Conservation (phyloP, 2,797 vertebrate species). For the Sebastes kiyomatsui region DNA sequence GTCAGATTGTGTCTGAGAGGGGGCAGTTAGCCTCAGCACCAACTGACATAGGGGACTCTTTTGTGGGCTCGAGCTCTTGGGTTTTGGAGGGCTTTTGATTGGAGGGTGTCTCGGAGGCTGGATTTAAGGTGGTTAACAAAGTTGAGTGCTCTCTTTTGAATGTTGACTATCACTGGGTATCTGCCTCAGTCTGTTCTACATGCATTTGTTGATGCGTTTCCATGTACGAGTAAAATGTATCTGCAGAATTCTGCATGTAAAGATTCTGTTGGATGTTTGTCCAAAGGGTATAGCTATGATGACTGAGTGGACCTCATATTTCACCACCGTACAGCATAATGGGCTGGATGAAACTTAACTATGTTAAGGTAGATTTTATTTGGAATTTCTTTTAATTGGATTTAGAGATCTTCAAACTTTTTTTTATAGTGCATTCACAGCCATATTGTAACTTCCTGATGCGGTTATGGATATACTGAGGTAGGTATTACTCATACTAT, state of each 20-base stretch:
- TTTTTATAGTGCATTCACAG: no score
- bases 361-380: not conserved
- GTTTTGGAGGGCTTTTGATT: not conserved
- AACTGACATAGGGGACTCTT: not conserved
- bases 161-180: no score
- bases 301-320: not conserved
- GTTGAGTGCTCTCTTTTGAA: not conserved
- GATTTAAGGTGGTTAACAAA: not conserved
- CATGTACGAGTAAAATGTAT: not conserved
- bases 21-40: not conserved
- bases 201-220: not conserved
- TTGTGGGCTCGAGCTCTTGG: not conserved
- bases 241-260: no score
- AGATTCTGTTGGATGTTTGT: not conserved
- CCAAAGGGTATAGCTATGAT: not conserved
- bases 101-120: not conserved
- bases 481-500: no score
- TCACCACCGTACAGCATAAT: not conserved
- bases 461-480: no score
- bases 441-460: no score
- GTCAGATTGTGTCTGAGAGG: not conserved
- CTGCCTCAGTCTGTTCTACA: rapidly evolving
- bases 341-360: not conserved
- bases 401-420: not conserved
- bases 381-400: not conserved